phyloP scores from a whole-genome alignment of 1,140 invertebrate species.

The Drosophila auraria region DNA sequence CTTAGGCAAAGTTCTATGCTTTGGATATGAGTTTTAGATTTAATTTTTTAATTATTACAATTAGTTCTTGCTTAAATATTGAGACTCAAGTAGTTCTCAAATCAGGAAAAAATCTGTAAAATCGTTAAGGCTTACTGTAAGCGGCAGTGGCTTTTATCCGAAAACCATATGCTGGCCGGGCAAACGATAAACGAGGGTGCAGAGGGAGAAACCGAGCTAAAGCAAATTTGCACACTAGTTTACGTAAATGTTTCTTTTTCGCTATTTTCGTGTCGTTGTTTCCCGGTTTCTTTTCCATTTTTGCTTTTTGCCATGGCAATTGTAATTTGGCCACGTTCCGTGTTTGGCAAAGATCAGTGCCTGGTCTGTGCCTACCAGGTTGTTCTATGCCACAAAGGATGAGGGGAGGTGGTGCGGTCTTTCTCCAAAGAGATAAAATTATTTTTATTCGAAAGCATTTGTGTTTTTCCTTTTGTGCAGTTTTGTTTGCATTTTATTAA shows the following conservation, averaged over 20 bases:
- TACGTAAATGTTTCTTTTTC: constrained; percentile 32
- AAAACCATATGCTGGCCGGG: constrained; percentile 14
- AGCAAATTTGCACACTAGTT: constrained; percentile 15
- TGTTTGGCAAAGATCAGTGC: constrained; percentile 20
- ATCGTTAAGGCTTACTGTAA: not conserved
- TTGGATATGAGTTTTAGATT: not conserved
- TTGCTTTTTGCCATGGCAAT: not conserved
- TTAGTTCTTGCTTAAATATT: not conserved
- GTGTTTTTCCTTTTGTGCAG: constrained; percentile 44
- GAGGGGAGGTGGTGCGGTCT: constrained; percentile 16
- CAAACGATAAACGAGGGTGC: constrained; percentile 29
- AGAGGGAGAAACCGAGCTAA: not conserved
- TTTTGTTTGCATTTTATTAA: constrained; percentile 65
- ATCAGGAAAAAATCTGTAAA: not conserved
- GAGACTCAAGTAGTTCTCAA: not conserved
- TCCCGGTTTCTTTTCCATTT: constrained; percentile 10
- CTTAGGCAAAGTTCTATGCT: too few species aligned
- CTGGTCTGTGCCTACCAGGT: not conserved
- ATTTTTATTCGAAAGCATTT: constrained; percentile 31
- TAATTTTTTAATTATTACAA: not conserved
- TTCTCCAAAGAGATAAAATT: constrained; percentile 31
- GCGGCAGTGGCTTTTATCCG: not conserved
- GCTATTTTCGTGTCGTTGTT: constrained; percentile 15
- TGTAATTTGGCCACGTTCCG: constrained; percentile 5
- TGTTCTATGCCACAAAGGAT: constrained; percentile 14